phyloP scores from a whole-genome alignment of 2,888 invertebrate genomes.

The Drosophila leonis region DNA sequence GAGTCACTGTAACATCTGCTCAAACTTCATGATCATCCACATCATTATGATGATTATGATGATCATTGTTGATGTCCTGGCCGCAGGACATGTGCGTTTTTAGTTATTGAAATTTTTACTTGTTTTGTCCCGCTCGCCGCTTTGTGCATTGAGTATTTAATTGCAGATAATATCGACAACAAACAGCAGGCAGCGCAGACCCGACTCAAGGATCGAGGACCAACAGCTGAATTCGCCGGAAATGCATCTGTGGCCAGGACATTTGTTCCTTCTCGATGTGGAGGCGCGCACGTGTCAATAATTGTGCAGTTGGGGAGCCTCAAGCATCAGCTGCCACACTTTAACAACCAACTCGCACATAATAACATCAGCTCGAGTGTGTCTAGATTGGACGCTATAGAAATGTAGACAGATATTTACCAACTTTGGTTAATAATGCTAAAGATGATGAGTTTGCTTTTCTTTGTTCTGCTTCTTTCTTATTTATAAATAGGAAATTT shows the following conservation, averaged over 20 bases:
- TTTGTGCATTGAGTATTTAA: constrained; percentile 82
- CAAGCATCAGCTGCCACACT: constrained; percentile 62
- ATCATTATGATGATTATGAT: constrained; percentile 9
- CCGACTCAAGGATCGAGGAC: constrained; percentile 26
- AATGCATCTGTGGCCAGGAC: constrained; percentile 69
- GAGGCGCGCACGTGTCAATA: constrained; percentile 78
- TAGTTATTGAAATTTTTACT: constrained; percentile 82
- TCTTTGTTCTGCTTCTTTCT: not conserved
- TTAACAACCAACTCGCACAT: not conserved
- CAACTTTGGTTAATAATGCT: not conserved
- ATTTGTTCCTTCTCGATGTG: constrained; percentile 40
- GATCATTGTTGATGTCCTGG: constrained; percentile 14
- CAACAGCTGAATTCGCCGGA: constrained; percentile 76
- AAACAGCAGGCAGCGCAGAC: constrained; percentile 46
- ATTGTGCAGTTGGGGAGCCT: constrained; percentile 67
- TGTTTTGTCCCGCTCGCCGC: constrained; percentile 68
- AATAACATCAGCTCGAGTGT: not conserved
- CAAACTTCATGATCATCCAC: constrained; percentile 9
- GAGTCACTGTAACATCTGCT: constrained; percentile 53
- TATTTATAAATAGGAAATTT: not conserved
- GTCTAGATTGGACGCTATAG: not conserved
- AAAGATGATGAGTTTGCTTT: not conserved
- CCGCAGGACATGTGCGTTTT: constrained; percentile 78
- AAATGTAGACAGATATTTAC: not conserved
- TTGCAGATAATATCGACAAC: constrained; percentile 82